phyloP scores from a whole-genome alignment of 2,113 vertebrate genomes.

The Plestiodon gilberti region DNA sequence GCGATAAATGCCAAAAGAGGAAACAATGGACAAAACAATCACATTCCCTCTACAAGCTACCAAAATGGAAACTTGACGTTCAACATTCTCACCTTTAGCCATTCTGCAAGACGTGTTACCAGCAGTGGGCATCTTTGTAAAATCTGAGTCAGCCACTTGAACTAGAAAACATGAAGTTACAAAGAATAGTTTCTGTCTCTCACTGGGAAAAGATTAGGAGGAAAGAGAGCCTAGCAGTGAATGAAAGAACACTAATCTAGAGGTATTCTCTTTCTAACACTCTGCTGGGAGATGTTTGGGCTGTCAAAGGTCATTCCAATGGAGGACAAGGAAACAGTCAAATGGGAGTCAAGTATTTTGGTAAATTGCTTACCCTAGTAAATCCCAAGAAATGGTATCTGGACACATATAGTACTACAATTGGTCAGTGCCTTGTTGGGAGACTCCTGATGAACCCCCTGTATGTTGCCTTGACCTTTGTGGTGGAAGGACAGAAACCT shows the following conservation, averaged over 20 bases:
- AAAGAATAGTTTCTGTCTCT: background rate
- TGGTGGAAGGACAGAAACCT: no score
- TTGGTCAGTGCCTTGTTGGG: no score
- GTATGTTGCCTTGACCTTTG: no score
- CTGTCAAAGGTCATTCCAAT: background rate
- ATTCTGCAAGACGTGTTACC: background rate
- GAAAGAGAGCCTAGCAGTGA: background rate
- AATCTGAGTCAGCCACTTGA: constrained; percentile 10
- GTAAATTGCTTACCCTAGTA: background rate
- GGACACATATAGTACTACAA: no score
- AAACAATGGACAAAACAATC: background rate
- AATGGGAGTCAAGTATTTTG: background rate
- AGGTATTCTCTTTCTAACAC: background rate
- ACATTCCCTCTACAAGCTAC: background rate
- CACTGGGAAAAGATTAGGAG: background rate
- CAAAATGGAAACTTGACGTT: background rate
- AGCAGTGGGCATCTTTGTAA: background rate
- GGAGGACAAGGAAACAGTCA: background rate
- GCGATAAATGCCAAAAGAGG: background rate
- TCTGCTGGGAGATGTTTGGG: background rate
- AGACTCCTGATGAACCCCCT: no score
- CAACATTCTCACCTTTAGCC: background rate
- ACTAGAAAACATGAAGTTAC: background rate
- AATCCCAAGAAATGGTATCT: background rate
- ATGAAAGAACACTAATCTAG: background rate